Evolutionary conservation across 2,113 vertebrate species (phyloP), one percentile per base, ranked within the genome.

Genomic region (Mixornis gularis): DNA sequence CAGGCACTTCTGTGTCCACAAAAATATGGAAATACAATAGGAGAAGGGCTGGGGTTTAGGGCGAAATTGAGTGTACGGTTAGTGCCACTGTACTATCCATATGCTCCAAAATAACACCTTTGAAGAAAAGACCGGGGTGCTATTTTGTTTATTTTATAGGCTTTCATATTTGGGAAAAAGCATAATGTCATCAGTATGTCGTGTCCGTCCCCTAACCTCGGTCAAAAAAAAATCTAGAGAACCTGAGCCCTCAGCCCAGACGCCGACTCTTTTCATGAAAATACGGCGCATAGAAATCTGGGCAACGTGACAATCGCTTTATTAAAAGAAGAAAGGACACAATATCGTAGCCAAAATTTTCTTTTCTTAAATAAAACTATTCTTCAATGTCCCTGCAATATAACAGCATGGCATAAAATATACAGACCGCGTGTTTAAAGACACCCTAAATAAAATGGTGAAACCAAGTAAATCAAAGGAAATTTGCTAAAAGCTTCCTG

Each of bases 311-410:
- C 91, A 90, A 64, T 62, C 52, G 16, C 51, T 19, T 79, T 91
- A 86, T 89, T 89, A 91, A 87, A 92, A 73, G 85, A 84, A 87
- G 62, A 87, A 76, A 90, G 69, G 71, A 34, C 52, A 55, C 46
- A 8, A 48, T 72, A 83, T 60, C 17, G 12, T 41, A 74, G 64
- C 46, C 53, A 68, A 29, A 68, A 26, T 11, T 66, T 53, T 49
- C 72, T 55, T 52, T 20, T 1, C 10, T 43, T 55, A 60, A 89
- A 85, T 79, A 85, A 93, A 91, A 63, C 20, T 87, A 3, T 70
- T 82, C 52, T 63, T 89, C 89, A 40, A 27, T 83, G 48, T 66
- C 43, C 48, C 55, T 70, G 64, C 74, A 70, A 29, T 84, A 24
- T 41, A 89, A 72, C 27, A 53, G 48, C 7, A 11, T 58, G 64